These are phyloP conservation scores for Andricus quercusramuli DNA, from an alignment of 2,888 invertebrate species.

Conservation along the genomic window DNA sequence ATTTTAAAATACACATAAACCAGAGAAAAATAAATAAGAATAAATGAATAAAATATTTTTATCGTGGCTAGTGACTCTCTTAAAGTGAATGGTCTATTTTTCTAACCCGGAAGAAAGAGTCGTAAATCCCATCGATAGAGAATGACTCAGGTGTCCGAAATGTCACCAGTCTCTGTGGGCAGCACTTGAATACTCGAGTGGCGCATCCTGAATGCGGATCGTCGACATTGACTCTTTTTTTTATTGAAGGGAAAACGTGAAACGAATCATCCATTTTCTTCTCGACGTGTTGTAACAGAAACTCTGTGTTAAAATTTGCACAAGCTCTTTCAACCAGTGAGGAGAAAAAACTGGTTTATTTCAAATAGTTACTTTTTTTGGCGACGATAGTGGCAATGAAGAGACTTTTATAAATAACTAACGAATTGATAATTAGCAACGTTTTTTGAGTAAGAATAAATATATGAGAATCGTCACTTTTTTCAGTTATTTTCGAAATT, in stretches of 20 bases:
- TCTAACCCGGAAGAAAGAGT: slow-evolving; percentile 48
- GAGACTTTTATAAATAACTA: too few relatives aligned
- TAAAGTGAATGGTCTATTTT: not conserved
- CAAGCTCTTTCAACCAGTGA: not conserved
- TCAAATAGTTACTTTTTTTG: too few relatives aligned
- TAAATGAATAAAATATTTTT: not conserved
- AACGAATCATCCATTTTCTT: slow-evolving; percentile 28
- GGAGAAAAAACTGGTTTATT: too few relatives aligned
- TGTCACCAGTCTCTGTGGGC: slow-evolving; percentile 58
- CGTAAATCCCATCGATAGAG: slow-evolving; percentile 67
- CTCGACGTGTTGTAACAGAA: not conserved
- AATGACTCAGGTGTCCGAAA: slow-evolving; percentile 65
- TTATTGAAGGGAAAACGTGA: slow-evolving; percentile 27
- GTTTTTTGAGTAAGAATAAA: too few relatives aligned
- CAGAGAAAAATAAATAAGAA: not conserved
- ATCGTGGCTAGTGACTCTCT: not conserved
- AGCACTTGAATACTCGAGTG: slow-evolving; percentile 53
- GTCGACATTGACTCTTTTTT: slow-evolving; percentile 50
- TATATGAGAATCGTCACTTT: too few relatives aligned
- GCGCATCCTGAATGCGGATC: slow-evolving; percentile 62
- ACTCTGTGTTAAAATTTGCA: slow-evolving; percentile 5
- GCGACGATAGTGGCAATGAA: too few relatives aligned
- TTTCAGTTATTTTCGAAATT: too few relatives aligned
- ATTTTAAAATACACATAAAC: too few relatives aligned
- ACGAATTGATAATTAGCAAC: too few relatives aligned